A percentile compares a stretch with the other conserved stretches of the same genome.
Evolutionary conservation across 2,113 vertebrate species (phyloP).

Genomic region (Rafetus swinhoei): DNA sequence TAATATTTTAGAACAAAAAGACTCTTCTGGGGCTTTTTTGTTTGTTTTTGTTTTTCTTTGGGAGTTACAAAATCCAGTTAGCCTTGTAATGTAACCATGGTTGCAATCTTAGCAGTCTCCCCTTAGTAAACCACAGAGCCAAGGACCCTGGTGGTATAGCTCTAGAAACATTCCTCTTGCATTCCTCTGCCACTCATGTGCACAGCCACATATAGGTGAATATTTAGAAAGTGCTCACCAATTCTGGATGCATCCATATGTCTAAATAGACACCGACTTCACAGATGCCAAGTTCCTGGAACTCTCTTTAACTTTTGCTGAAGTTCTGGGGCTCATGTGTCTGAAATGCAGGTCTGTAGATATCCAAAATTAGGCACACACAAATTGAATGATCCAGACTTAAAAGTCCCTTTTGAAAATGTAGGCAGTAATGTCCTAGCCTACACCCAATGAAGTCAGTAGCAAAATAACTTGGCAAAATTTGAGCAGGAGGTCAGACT

Average conservation of each 20-base stretch:
- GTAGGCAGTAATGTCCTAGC: not conserved
- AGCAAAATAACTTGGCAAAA: not conserved
- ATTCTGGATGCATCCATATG: not conserved
- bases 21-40: not conserved
- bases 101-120: not conserved
- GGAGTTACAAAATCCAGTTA: not conserved
- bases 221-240: not conserved
- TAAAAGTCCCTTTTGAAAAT: not conserved
- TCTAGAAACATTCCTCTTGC: slow-evolving; percentile 6
- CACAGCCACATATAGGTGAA: not conserved
- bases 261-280: not conserved
- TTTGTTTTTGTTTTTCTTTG: fast-evolving
- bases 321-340: not conserved
- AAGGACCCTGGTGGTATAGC: not conserved
- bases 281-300: not conserved
- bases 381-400: not conserved
- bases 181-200: not conserved
- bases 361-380: not conserved
- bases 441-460: not conserved
- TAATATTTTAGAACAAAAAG: slow-evolving; percentile 26
- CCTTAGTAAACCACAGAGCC: not conserved
- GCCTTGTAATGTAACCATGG: not conserved
- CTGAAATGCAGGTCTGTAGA: not conserved
- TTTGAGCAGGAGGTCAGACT: not conserved
- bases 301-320: not conserved